phyloP scores from a whole-genome alignment of 2,888 invertebrate genomes.

The Eilema sororculum region DNA sequence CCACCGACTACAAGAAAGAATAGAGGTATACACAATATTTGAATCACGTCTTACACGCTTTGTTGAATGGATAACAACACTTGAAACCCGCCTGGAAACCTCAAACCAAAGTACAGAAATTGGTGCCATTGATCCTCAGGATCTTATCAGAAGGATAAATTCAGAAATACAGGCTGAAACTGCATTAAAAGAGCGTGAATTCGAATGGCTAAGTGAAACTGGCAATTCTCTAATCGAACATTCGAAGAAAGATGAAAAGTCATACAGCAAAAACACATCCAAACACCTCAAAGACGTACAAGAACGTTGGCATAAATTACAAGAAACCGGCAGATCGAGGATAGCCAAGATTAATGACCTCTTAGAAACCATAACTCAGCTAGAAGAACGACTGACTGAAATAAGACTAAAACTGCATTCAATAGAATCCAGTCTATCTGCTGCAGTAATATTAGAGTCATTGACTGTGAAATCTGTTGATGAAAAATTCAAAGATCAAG shows the following conservation, averaged over 20 bases:
- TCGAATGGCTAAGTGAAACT: slow-evolving; percentile 91
- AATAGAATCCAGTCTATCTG: slow-evolving; percentile 90
- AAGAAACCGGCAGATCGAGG: slow-evolving; percentile 89
- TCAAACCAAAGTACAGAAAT: slow-evolving; percentile 83
- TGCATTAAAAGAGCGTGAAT: slow-evolving; percentile 91
- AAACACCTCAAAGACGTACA: slow-evolving; percentile 88
- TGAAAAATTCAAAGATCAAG: slow-evolving; percentile 90
- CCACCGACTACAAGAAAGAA: slow-evolving; percentile 91
- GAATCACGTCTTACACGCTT: slow-evolving; percentile 89
- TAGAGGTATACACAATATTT: slow-evolving; percentile 91
- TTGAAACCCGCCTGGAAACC: slow-evolving; percentile 89
- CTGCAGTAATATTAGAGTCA: slow-evolving; percentile 90
- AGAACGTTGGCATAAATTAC: slow-evolving; percentile 90
- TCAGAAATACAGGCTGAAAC: slow-evolving; percentile 92
- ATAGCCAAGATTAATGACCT: slow-evolving; percentile 91
- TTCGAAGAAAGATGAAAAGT: slow-evolving; percentile 88
- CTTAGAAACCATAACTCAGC: slow-evolving; percentile 89
- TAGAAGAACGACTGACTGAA: slow-evolving; percentile 91
- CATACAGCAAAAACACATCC: slow-evolving; percentile 82
- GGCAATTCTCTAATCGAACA: slow-evolving; percentile 89
- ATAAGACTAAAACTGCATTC: slow-evolving; percentile 91
- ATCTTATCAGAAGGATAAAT: slow-evolving; percentile 90
- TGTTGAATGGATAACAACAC: slow-evolving; percentile 90
- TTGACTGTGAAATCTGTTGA: slow-evolving; percentile 89
- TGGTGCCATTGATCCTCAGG: slow-evolving; percentile 90